Conservation (phyloP, 2,888 invertebrate species). For the Thera obeliscata region DNA sequence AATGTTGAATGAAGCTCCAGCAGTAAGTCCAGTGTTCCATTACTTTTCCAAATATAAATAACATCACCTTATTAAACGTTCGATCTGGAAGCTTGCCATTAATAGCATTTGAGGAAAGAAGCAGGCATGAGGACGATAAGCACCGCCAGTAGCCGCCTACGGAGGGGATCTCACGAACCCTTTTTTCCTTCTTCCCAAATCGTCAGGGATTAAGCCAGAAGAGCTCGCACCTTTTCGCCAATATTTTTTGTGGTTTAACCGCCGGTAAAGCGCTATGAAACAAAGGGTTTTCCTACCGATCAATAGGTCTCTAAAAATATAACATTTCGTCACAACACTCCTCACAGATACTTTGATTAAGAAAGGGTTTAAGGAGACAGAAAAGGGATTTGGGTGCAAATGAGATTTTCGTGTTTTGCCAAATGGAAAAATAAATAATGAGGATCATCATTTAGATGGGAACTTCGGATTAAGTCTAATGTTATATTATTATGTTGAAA, state of each 20-base stretch:
- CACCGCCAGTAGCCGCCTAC: conserved; percentile 60
- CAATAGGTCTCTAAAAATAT: conserved; percentile 65
- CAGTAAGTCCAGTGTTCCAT: neutral
- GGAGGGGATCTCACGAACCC: conserved; percentile 69
- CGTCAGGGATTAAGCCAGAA: conserved; percentile 78
- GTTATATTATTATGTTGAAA: conserved; percentile 4
- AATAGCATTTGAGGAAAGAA: conserved; percentile 60
- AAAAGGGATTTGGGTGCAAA: conserved; percentile 55
- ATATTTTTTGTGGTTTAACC: conserved; percentile 76
- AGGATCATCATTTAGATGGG: conserved; percentile 22
- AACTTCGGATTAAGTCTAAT: conserved; percentile 16
- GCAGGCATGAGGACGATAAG: conserved; percentile 71
- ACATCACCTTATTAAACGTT: conserved; percentile 43
- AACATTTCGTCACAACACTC: conserved; percentile 53
- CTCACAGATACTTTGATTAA: conserved; percentile 56
- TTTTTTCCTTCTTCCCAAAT: conserved; percentile 82
- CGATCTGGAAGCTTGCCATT: conserved; percentile 60
- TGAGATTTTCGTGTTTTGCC: conserved; percentile 53
- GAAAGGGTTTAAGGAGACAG: conserved; percentile 50
- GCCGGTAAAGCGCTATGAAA: conserved; percentile 69
- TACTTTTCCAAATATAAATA: conserved; percentile 22
- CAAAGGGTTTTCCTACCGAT: conserved; percentile 67
- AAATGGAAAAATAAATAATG: conserved; percentile 45
- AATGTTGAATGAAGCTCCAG: too few relatives aligned
- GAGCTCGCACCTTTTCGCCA: conserved; percentile 78